Evolutionary conservation across 2,113 vertebrate species (phyloP), one percentile per base, ranked within the genome.

Genomic region (Prinia subflava): DNA sequence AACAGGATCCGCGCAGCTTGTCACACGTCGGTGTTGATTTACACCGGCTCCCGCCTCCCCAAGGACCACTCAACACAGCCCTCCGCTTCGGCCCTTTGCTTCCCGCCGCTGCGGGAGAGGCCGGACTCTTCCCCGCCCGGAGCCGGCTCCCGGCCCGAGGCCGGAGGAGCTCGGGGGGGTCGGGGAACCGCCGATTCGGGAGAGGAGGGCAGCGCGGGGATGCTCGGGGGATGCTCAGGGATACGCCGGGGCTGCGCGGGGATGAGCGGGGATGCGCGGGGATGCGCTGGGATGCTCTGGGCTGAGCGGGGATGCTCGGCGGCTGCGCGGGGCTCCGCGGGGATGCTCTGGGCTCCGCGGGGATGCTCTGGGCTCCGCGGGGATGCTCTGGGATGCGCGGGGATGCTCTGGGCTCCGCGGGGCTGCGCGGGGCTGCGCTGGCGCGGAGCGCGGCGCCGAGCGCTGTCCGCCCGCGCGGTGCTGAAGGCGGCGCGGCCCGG

Each of bases 291-390:
- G 63, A 13, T 6, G 53, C 8, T 3, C 33, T 6, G 62, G 6
- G 95, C 39, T 39, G 39, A 9, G 39, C 39, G 11, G 39, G 39
- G 39, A 39, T 39, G 39, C 39, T 9, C 39, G 39, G 39, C 9
- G 39, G 11, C 9, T 39, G 39, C 11, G 9, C 9, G 39, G 39
- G 39, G 39, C 9, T 39, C 9, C 39, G 39, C 39, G 11, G 69
- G 16, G 47, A 24, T 35, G 37, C 37, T 37, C 59, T 6, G 11
- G 39, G 39, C 9, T 39, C 9, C 11, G 39, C 39, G 39, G 39
- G 39, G 39, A 87, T 94, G 76, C 60, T 93, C 96, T 57, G 93
- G 94, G 83, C 85, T 95, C 70, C 87, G n/a, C n/a, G n/a, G 69
- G 16, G 47, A 24, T 35, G 37, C 37, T 37, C 59, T 6, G 39